Base-by-base conservation (phyloP, 1,140 invertebrate species). In the Drosophila suzukii region DNA sequence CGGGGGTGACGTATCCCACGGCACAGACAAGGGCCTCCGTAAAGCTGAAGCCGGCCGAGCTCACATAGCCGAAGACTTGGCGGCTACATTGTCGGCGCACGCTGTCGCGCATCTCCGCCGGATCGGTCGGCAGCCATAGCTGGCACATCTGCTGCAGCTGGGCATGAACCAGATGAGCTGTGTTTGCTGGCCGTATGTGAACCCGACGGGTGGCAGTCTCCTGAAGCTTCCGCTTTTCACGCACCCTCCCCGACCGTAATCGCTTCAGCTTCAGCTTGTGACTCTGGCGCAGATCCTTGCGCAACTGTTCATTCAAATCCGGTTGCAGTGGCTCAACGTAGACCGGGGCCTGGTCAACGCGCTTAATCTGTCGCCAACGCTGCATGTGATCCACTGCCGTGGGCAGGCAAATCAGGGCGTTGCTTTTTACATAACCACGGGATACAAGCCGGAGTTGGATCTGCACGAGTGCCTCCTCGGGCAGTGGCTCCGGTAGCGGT, bases 21-120 rank as follows among this genome's bases (percentile, higher is more conserved):
- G 94, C 96, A 74, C 94, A 93, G 58, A 94, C 94, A 38, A 93
- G 93, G 1, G 95, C 94, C 84, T 95, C 94, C 0, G 94, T 94
- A 72, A 95, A 95, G 76, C 94, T 95, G 86, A 95, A 97, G 36
- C 94, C 94, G 30, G 96, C 96, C 68, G 94, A 92, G 41, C 93
- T 94, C 10, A 97, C 81, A 92, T 95, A 97, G 46, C 97, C 97
- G 75, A 97, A 94, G 4, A 96, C 93, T 91, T 96, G 93, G 77
- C 96, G 93, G 15, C 93, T 93, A 80, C 94, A 94, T 15, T 94
- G 94, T 51, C 94, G 78, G n/a, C 95, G 94, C 38, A 97, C 93
- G 36, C 90, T 93, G 36, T 92, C 86, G 7, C 36, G 44, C 91
- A 92, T 75, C 32, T 80, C 59, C 10, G 65, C 36, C 61, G 91